phyloP scores from a whole-genome alignment of 2,888 invertebrate genomes.

The Neoitamus cyanurus region DNA sequence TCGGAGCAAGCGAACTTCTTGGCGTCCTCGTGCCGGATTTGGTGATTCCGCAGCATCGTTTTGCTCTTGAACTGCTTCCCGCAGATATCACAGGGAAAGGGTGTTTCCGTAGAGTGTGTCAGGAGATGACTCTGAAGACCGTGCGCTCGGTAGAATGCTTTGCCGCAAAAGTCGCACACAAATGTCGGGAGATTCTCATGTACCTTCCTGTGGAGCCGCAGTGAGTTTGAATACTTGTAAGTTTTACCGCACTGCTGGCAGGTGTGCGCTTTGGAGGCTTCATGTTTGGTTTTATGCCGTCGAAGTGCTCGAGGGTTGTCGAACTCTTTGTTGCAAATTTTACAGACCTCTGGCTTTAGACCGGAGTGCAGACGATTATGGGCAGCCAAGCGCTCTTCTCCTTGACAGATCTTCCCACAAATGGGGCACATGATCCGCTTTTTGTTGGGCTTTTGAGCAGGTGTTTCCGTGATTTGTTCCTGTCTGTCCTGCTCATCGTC shows the following conservation, averaged over 20 bases:
- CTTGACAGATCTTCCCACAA: conserved; percentile 45
- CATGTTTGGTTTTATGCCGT: conserved; percentile 60
- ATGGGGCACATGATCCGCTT: conserved; percentile 25
- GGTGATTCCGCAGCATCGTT: conserved; percentile 50
- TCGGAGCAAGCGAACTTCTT: conserved; percentile 51
- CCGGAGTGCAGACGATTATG: conserved; percentile 51
- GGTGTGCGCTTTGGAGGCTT: conserved; percentile 44
- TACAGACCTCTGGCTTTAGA: conserved; percentile 53
- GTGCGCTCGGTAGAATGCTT: conserved; percentile 59
- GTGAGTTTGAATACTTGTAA: conserved; percentile 62
- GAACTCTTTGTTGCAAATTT: conserved; percentile 64
- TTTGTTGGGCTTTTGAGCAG: not conserved
- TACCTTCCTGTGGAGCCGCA: conserved; percentile 67
- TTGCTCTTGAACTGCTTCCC: conserved; percentile 50
- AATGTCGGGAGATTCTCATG: conserved; percentile 66
- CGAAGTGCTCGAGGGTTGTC: conserved; percentile 67
- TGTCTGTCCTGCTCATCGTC: not conserved
- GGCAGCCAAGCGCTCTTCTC: conserved; percentile 46
- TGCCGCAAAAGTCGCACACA: conserved; percentile 67
- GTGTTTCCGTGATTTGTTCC: not conserved
- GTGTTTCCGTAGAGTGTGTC: conserved; percentile 50
- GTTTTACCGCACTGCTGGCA: conserved; percentile 52
- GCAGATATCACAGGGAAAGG: conserved; percentile 49
- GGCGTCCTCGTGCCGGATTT: conserved; percentile 47
- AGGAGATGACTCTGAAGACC: conserved; percentile 51